Evolutionary conservation across 2,113 vertebrate genomes (phyloP).

Genomic region (Rhinolophus ferrumequinum): DNA sequence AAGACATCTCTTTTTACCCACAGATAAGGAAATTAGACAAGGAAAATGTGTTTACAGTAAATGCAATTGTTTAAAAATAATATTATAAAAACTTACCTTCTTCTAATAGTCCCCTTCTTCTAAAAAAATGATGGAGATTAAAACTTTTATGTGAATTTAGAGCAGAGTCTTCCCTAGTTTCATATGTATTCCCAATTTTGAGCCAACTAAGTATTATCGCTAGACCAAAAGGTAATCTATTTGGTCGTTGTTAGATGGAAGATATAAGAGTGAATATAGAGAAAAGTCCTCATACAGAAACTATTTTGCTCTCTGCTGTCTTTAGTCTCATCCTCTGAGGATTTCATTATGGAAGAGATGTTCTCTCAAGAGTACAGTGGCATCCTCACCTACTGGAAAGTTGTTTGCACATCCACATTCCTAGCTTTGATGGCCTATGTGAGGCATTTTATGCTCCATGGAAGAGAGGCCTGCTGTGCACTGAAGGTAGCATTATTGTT

Average conservation of each 20-base stretch:
- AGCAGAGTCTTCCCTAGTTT: background rate
- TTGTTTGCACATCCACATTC: background rate
- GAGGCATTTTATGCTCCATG: background rate
- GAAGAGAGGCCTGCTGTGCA: background rate
- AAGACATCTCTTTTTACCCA: background rate
- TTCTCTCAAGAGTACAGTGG: background rate
- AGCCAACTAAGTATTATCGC: background rate
- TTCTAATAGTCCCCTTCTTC: background rate
- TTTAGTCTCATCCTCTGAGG: background rate
- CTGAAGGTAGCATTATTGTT: background rate
- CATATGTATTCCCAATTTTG: background rate
- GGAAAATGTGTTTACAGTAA: background rate
- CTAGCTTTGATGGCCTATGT: background rate
- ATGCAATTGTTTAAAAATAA: background rate
- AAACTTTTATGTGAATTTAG: background rate
- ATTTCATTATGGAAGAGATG: background rate
- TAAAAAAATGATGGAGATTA: background rate
- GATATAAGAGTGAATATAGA: background rate
- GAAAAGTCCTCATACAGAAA: background rate
- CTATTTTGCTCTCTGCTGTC: background rate
- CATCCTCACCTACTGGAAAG: background rate
- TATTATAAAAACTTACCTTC: background rate
- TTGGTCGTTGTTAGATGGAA: background rate
- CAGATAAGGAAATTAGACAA: background rate
- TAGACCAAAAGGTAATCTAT: background rate